A percentile compares a stretch with the other conserved stretches of the same genome.
Conservation (phyloP, 92 coral and sea anemone species). For the Porites evermanni region DNA sequence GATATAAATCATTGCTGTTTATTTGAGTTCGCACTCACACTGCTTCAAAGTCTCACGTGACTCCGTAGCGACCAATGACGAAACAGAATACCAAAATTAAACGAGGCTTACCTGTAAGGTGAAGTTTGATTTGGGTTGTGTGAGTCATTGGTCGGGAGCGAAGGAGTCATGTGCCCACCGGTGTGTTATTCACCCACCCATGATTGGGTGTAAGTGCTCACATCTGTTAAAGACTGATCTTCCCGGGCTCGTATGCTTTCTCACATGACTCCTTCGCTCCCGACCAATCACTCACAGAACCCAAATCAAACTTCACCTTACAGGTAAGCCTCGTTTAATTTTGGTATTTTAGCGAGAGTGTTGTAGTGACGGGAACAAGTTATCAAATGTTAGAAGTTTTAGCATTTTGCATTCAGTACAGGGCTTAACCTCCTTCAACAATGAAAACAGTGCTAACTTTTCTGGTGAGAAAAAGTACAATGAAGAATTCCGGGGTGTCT, state of each 20-base stretch:
- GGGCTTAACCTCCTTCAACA: too few species aligned
- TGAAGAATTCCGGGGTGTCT: too few species aligned
- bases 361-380: too few species aligned
- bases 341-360: too few species aligned
- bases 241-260: constrained; percentile 18
- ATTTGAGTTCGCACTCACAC: background rate
- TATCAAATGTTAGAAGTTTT: too few species aligned
- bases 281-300: constrained; percentile 23
- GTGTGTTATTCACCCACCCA: background rate
- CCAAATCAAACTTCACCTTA: constrained; percentile 35
- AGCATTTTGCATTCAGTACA: too few species aligned
- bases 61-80: constrained; percentile 9
- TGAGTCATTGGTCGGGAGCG: constrained; percentile 23
- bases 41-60: constrained; percentile 41
- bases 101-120: constrained; percentile 46
- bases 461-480: too few species aligned
- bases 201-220: background rate
- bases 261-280: constrained; percentile 35
- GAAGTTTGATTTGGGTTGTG: constrained; percentile 29
- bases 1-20: background rate
- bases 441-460: too few species aligned
- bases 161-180: constrained; percentile 42
- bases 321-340: constrained; percentile 45
- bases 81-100: constrained; percentile 24
- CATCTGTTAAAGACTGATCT: constrained; percentile 29